phyloP scores from a whole-genome alignment of 37 sponge, comb jelly and placozoan genomes.

The Beroe forskalii region DNA sequence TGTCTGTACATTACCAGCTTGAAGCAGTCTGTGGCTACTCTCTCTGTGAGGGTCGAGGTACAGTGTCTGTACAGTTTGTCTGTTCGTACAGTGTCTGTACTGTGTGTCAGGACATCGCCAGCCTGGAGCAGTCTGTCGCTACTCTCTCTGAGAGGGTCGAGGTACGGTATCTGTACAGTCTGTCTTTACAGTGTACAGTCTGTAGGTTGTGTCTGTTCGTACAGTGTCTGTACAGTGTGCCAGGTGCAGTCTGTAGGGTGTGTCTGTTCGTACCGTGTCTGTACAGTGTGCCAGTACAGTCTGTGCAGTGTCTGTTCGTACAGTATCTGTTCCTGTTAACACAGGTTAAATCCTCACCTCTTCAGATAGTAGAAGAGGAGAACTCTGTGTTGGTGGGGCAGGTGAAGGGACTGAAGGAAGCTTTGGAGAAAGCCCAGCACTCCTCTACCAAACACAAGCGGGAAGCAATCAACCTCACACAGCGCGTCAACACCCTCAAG shows the following conservation, averaged over 20 bases:
- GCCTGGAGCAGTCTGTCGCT: neutral
- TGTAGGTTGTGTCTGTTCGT: neutral
- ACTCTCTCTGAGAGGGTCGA: conserved; percentile 6
- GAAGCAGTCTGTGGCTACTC: neutral
- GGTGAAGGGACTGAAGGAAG: conserved; percentile 19
- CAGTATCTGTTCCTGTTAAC: no score
- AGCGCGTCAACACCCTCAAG: conserved; percentile 49
- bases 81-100: no score
- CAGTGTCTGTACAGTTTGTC: no score
- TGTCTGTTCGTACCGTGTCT: neutral
- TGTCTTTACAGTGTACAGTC: no score
- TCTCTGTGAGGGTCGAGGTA: conserved; percentile 38
- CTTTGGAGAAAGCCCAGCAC: conserved; percentile 22
- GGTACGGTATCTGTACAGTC: neutral
- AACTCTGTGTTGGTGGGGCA: conserved; percentile 1
- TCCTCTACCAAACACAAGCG: conserved; percentile 9
- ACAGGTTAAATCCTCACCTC: no score
- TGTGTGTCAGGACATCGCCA: no score
- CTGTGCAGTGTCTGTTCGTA: neutral
- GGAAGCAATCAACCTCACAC: conserved; percentile 7
- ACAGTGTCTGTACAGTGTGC: neutral
- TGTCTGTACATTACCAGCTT: neutral
- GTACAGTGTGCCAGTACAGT: neutral
- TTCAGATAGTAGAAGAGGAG: conserved; percentile 33
- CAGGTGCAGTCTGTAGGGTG: neutral